These are phyloP conservation scores for Axea sp. DNA, from an alignment of 2,888 invertebrate species.

Conservation along the genomic window DNA sequence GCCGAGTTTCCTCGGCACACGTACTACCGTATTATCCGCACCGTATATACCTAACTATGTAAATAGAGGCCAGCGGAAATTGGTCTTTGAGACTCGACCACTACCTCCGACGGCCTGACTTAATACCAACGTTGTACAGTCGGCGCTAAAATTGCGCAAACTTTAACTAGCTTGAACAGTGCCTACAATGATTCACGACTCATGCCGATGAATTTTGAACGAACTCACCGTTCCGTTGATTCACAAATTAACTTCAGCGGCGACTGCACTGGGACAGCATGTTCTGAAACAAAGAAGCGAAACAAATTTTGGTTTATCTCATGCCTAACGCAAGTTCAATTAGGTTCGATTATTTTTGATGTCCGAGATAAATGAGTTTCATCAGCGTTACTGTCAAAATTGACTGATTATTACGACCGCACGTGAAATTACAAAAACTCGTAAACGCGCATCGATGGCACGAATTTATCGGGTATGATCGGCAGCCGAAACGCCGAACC, in stretches of 20 bases:
- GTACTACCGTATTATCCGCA: slow-evolving; percentile 70
- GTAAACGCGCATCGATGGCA: slow-evolving; percentile 13
- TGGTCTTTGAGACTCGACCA: slow-evolving; percentile 75
- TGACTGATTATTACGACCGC: slow-evolving; percentile 38
- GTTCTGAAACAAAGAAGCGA: slow-evolving; percentile 44
- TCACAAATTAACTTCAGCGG: slow-evolving; percentile 38
- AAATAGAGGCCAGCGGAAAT: slow-evolving; percentile 77
- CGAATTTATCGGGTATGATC: slow-evolving; percentile 23
- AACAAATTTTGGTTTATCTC: slow-evolving; percentile 5
- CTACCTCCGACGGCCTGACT: slow-evolving; percentile 60
- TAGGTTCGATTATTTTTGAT: slow-evolving; percentile 25
- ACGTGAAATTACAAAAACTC: slow-evolving; percentile 30
- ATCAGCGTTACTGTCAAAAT: slow-evolving; percentile 36
- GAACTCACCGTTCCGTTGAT: slow-evolving; percentile 50
- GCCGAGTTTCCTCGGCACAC: slow-evolving; percentile 46
- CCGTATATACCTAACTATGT: slow-evolving; percentile 76
- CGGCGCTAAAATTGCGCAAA: slow-evolving; percentile 60
- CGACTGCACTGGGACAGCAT: slow-evolving; percentile 30
- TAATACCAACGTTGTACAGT: slow-evolving; percentile 60
- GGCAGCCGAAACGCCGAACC: slow-evolving; percentile 7
- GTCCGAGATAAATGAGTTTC: slow-evolving; percentile 34
- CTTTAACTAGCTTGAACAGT: slow-evolving; percentile 33
- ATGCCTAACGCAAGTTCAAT: slow-evolving; percentile 1
- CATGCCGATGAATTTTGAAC: slow-evolving; percentile 9
- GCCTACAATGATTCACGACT: slow-evolving; percentile 27